Base-by-base conservation (phyloP, 1,140 invertebrate species). In the Sminthurides bifidus region DNA sequence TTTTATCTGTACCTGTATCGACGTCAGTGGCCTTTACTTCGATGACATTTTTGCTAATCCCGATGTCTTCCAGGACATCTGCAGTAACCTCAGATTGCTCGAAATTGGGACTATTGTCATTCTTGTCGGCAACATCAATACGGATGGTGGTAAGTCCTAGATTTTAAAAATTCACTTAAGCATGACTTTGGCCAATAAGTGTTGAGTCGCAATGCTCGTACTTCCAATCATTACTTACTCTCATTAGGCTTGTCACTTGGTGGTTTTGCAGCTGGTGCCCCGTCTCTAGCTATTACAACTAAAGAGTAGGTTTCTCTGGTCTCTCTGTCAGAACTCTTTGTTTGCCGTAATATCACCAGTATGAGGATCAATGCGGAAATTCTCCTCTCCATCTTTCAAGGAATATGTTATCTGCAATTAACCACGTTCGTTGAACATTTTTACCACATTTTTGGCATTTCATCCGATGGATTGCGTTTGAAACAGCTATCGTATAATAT, bases 121-220 rank as follows among this genome's bases (percentile, higher is more conserved):
- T 91, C 69, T 85, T 87, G 71, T 95, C 92, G 10, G 84, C 84
- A 43, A 95, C 92, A 67, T 83, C 80, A 57, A 93, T 88, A 56
- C 81, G 76, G 66, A 92, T 89, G 50, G 79, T 78, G 73, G 86
- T 81, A 56, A 81, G 75, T 3, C 82, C 71, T 71, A 65, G n/a
- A 35, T n/a, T 10, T 17, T 54, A 50, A 51, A 46, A 41, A 10
- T 41, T 10, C 6, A 41, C 6, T 41, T 10, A 14, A 10, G 8
- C 40, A 41, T 5, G 21, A 41, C 8, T 41, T 6, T 12, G 17
- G 8, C 8, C 33, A 10, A 10, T 35, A 35, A 10, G n/a, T 35
- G 8, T 35, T 35, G n/a, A 10, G n/a, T 35, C n/a, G n/a, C 33
- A 35, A n/a, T 37, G 17, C 33, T 37, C 33, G 33, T 37, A 37